These are phyloP conservation scores for Cheilosia urbana DNA, from an alignment of 2,888 invertebrate genomes.

Conservation along the genomic window DNA sequence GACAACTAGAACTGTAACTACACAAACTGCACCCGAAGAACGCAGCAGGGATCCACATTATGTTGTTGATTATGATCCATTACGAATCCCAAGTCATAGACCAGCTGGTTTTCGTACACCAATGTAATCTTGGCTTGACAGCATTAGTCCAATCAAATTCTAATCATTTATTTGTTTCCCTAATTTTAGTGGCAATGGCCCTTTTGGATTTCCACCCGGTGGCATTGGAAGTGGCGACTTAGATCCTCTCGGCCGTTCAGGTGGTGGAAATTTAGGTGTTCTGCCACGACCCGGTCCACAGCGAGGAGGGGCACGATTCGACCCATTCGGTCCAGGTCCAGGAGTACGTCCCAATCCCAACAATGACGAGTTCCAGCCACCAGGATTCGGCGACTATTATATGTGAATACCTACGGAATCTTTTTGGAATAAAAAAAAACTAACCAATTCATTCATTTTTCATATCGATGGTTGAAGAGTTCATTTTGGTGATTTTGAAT, in stretches of 20 bases:
- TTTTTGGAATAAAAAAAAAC: not conserved
- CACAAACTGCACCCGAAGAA: slow-evolving; percentile 79
- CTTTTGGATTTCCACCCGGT: slow-evolving; percentile 82
- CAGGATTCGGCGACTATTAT: slow-evolving; percentile 84
- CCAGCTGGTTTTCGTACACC: slow-evolving; percentile 76
- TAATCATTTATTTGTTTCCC: not conserved
- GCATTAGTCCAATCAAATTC: not conserved
- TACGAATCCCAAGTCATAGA: slow-evolving; percentile 77
- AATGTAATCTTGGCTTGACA: slow-evolving; percentile 68
- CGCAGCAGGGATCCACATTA: slow-evolving; percentile 40
- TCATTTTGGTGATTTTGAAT: not conserved
- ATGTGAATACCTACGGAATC: slow-evolving; percentile 78
- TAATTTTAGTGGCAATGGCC: slow-evolving; percentile 74
- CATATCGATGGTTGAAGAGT: not conserved
- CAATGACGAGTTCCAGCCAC: slow-evolving; percentile 89
- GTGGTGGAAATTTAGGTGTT: slow-evolving; percentile 80
- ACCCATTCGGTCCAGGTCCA: slow-evolving; percentile 89
- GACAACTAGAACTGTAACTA: slow-evolving; percentile 80
- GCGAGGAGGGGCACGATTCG: slow-evolving; percentile 88
- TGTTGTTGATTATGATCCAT: slow-evolving; percentile 76
- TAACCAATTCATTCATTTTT: not conserved
- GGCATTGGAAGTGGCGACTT: slow-evolving; percentile 90
- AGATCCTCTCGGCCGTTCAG: slow-evolving; percentile 88
- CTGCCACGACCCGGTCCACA: slow-evolving; percentile 76
- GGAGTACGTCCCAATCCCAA: slow-evolving; percentile 85